Percentiles rank a stretch among this genome's conserved stretches.
phyloP scores from a whole-genome alignment of 2,888 invertebrate genomes.

The Morinoia aosen region DNA sequence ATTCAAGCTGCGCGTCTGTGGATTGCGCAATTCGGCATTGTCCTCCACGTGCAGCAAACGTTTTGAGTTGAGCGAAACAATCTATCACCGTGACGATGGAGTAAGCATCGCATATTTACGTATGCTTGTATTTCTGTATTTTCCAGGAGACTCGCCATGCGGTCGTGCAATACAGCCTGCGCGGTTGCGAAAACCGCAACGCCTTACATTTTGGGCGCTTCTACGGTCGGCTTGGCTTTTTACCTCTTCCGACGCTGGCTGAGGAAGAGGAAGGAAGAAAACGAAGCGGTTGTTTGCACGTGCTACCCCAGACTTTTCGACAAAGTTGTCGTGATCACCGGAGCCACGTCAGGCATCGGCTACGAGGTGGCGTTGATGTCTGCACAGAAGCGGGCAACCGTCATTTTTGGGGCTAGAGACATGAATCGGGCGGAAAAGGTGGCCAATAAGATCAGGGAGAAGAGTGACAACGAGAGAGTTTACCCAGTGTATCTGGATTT shows the following conservation, averaged over 20 bases:
- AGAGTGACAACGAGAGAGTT: slow-evolving; percentile 49
- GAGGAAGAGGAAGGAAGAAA: background rate
- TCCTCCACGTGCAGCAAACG: too few species aligned
- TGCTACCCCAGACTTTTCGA: slow-evolving; percentile 54
- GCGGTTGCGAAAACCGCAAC: background rate
- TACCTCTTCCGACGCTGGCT: slow-evolving; percentile 24
- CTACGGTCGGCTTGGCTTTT: background rate
- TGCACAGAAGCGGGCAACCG: background rate
- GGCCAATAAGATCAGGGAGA: background rate
- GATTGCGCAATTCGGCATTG: too few species aligned
- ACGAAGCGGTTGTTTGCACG: slow-evolving; percentile 37
- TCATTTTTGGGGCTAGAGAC: slow-evolving; percentile 54
- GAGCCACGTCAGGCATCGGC: slow-evolving; percentile 61
- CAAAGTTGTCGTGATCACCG: slow-evolving; percentile 60
- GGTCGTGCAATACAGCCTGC: background rate
- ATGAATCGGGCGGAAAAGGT: background rate
- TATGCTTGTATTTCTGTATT: background rate
- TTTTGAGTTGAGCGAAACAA: too few species aligned
- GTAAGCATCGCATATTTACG: too few species aligned
- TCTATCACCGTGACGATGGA: too few species aligned
- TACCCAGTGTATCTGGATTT: slow-evolving; percentile 55
- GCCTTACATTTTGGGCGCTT: background rate
- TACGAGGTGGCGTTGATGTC: slow-evolving; percentile 6
- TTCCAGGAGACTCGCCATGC: background rate
- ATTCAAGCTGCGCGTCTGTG: too few species aligned